Evolutionary conservation across 37 sponge, comb jelly and placozoan genomes (phyloP).

Genomic region (Theonella swinhoei): DNA sequence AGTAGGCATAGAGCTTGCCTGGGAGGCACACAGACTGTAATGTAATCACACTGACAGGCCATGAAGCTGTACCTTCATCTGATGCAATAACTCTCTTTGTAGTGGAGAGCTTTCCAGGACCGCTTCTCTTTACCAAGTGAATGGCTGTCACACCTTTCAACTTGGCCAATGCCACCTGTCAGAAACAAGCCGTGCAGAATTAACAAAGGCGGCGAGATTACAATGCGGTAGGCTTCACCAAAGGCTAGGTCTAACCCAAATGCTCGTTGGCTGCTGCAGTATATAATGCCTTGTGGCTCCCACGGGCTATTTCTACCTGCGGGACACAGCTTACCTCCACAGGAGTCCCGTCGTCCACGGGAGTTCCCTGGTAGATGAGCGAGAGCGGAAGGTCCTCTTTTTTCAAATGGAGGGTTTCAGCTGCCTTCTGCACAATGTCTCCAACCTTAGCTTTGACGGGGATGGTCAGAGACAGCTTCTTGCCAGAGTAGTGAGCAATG

Average conservation of each 20-base stretch:
- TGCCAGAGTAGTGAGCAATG: background rate
- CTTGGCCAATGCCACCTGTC: slow-evolving; percentile 23
- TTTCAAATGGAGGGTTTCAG: slow-evolving; percentile 24
- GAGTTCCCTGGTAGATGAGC: background rate
- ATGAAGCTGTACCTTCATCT: background rate
- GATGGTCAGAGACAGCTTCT: background rate
- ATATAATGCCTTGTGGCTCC: too few relatives aligned
- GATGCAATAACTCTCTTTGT: background rate
- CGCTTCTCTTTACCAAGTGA: slow-evolving; percentile 8
- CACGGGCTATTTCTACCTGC: slow-evolving; percentile 21
- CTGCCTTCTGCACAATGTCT: background rate
- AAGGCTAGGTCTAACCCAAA: too few relatives aligned
- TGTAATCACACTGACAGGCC: background rate
- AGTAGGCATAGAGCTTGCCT: slow-evolving; percentile 27
- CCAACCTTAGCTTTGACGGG: background rate
- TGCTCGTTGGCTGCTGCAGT: too few relatives aligned
- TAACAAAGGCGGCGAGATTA: too few relatives aligned
- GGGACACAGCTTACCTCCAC: background rate
- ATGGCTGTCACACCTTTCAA: slow-evolving; percentile 23
- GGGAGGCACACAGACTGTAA: background rate
- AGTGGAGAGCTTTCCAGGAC: too few relatives aligned
- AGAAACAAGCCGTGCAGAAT: too few relatives aligned
- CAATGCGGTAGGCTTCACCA: too few relatives aligned
- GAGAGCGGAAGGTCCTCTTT: slow-evolving; percentile 41
- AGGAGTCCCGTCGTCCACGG: background rate